Percentiles rank a stretch among this genome's conserved stretches.
Evolutionary conservation across 2,113 vertebrate genomes (phyloP).

Genomic region (Pseudorasbora parva): DNA sequence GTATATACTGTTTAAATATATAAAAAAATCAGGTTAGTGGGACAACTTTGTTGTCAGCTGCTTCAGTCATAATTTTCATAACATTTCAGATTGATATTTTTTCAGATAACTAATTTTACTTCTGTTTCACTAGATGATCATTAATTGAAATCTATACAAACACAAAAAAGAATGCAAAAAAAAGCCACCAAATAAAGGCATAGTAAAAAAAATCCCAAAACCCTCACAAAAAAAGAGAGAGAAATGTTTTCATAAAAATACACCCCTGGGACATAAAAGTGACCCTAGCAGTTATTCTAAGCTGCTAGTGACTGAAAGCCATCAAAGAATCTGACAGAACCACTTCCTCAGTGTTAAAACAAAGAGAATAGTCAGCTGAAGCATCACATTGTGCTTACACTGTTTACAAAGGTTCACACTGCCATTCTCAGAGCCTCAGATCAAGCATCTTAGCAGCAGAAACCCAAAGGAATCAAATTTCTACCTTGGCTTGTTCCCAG

Average conservation of each 20-base stretch:
- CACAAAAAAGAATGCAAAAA: no score
- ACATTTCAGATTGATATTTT: background rate
- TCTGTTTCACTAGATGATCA: background rate
- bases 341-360: constrained; percentile 21
- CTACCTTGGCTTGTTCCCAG: constrained; percentile 97
- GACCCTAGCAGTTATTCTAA: background rate
- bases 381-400: background rate
- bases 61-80: background rate
- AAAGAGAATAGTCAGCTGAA: constrained; percentile 2
- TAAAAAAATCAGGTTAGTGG: background rate
- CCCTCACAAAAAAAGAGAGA: background rate
- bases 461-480: constrained; percentile 17
- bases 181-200: no score
- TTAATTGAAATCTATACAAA: background rate
- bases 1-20: background rate
- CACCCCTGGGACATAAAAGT: no score
- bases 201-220: no score
- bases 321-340: background rate
- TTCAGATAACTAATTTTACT: background rate
- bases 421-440: background rate
- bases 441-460: background rate
- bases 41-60: background rate
- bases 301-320: background rate
- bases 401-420: background rate
- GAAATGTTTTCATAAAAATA: no score